These are phyloP conservation scores for Apodemia mormo DNA, from an alignment of 2,888 invertebrate species.

Conservation along the genomic window DNA sequence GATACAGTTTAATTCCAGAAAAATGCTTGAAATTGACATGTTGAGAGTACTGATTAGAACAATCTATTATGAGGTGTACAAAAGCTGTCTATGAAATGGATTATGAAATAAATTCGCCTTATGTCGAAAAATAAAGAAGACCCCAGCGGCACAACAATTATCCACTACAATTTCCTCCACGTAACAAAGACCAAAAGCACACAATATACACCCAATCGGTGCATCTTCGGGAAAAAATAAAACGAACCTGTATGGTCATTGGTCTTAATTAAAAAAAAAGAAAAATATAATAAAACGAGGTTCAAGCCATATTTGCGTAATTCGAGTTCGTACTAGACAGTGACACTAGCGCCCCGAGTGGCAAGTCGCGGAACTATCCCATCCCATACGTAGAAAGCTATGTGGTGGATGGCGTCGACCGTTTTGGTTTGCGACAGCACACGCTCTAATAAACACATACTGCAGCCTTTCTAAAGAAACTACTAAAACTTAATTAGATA, in stretches of 20 bases:
- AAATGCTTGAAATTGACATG: too few species aligned
- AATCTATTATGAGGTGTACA: too few species aligned
- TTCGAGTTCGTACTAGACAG: background rate
- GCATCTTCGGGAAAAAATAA: too few species aligned
- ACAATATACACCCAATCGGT: too few species aligned
- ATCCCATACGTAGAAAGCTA: background rate
- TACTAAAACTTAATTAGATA: constrained; percentile 14
- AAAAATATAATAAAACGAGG: background rate
- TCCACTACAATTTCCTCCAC: too few species aligned
- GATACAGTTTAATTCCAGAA: too few species aligned
- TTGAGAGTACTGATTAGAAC: too few species aligned
- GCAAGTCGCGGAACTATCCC: background rate
- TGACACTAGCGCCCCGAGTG: background rate
- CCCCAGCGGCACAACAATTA: too few species aligned
- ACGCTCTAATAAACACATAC: constrained; percentile 12
- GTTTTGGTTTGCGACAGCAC: constrained; percentile 4
- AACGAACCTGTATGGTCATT: background rate
- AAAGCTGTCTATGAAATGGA: too few species aligned
- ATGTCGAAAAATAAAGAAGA: too few species aligned
- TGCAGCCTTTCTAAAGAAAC: constrained; percentile 16
- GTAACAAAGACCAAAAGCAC: too few species aligned
- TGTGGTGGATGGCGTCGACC: background rate
- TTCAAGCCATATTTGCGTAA: background rate
- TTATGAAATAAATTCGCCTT: too few species aligned
- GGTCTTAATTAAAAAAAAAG: background rate